Evolutionary conservation across 2,113 vertebrate genomes (phyloP).

Genomic region (Delphinapterus leucas): DNA sequence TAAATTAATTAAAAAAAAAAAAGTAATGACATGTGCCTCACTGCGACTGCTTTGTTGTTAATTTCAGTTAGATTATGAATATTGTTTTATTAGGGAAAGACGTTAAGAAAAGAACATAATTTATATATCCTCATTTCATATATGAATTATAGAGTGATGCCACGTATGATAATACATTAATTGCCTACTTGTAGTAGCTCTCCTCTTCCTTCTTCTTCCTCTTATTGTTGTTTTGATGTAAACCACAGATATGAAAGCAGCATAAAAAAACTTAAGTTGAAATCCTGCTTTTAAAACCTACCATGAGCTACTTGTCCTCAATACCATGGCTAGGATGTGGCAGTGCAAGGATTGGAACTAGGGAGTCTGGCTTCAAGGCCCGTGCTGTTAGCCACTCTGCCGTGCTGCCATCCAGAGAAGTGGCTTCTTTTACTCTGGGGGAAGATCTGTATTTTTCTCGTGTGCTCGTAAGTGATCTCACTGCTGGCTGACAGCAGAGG

Average conservation of each 20-base stretch:
- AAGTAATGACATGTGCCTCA: slow-evolving; percentile 18
- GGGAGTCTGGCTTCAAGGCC: not conserved
- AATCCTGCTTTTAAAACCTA: not conserved
- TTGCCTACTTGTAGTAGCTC: not conserved
- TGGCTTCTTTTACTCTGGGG: not conserved
- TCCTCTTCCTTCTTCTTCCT: not conserved
- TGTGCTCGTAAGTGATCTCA: not conserved
- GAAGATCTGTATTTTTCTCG: not conserved
- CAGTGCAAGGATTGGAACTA: not conserved
- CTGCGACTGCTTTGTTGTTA: slow-evolving; percentile 20
- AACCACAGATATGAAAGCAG: not conserved
- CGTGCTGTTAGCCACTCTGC: not conserved
- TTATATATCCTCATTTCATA: not conserved
- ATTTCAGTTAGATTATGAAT: slow-evolving; percentile 28
- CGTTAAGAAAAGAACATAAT: slow-evolving; percentile 20
- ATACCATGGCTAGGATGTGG: not conserved
- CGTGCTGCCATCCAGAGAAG: not conserved
- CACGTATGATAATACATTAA: not conserved
- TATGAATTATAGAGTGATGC: not conserved
- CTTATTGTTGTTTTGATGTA: not conserved
- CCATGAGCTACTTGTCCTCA: not conserved
- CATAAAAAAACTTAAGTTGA: not conserved
- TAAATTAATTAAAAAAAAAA: no score
- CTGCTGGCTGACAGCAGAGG: not conserved
- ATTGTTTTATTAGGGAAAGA: slow-evolving; percentile 32